Evolutionary conservation across 2,113 vertebrate genomes (phyloP).

Genomic region (Phocoena sinus): DNA sequence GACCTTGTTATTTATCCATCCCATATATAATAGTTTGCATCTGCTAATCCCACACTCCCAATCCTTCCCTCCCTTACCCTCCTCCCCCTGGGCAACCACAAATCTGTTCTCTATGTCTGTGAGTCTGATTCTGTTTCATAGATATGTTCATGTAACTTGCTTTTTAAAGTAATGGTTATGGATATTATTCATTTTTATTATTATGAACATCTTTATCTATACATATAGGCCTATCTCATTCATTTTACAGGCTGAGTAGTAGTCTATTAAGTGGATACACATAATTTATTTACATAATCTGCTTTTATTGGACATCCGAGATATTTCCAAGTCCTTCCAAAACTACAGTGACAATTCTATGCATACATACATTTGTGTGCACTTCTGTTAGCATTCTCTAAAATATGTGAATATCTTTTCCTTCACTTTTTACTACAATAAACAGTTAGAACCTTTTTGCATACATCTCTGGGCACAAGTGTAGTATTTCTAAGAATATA

Average conservation of each 20-base stretch:
- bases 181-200: not conserved
- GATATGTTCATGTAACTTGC: not conserved
- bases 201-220: not conserved
- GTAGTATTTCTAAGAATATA: not conserved
- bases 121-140: not conserved
- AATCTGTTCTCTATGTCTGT: not conserved
- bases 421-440: not conserved
- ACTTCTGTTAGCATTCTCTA: not conserved
- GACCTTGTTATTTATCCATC: not conserved
- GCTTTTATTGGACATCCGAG: not conserved
- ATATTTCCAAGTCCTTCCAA: not conserved
- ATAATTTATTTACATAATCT: not conserved
- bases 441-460: not conserved
- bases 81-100: not conserved
- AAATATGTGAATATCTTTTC: not conserved
- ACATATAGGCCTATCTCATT: not conserved
- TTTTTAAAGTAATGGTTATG: not conserved
- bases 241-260: not conserved
- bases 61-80: no score
- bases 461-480: not conserved
- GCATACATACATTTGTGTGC: not conserved
- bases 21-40: not conserved
- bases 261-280: not conserved
- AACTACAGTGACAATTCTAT: not conserved
- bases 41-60: not conserved